These are phyloP conservation scores for Lophotriccus pileatus DNA, from an alignment of 2,797 vertebrate genomes.

Conservation along the genomic window DNA sequence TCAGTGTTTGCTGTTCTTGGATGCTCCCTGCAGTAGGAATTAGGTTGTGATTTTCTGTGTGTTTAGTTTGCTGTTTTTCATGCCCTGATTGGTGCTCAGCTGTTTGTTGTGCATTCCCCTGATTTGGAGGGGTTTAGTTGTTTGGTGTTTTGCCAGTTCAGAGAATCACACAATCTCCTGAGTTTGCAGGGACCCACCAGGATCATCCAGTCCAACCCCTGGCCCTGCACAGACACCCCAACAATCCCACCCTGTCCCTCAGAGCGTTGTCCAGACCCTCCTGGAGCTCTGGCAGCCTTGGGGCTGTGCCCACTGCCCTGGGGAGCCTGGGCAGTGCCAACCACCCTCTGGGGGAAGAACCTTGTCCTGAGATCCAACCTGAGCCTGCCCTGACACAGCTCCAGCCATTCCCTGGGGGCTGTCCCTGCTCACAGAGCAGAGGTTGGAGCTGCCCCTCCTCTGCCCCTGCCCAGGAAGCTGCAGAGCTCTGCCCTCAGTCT, in stretches of 20 bases:
- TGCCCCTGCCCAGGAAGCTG: not conserved
- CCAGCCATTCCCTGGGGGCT: not conserved
- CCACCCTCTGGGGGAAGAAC: not conserved
- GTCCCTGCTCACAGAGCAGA: not conserved
- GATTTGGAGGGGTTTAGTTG: not conserved
- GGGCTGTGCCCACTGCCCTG: not conserved
- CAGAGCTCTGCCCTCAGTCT: not conserved
- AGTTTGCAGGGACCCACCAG: not conserved
- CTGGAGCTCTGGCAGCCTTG: not conserved
- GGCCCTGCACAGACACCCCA: not conserved
- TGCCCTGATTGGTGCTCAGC: not conserved
- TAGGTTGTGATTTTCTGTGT: not conserved
- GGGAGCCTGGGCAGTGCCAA: not conserved
- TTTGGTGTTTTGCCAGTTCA: not conserved
- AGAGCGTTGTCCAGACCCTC: rapidly evolving
- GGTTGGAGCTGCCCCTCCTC: not conserved
- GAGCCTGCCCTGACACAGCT: not conserved
- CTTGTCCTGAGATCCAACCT: not conserved
- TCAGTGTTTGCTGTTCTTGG: not conserved
- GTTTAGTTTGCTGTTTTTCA: rapidly evolving
- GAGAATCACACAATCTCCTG: not conserved
- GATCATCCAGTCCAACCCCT: not conserved
- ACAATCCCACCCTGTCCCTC: not conserved
- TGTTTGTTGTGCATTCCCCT: rapidly evolving
- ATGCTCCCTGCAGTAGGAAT: rapidly evolving